These are phyloP conservation scores for Hybognathus amarus DNA, from an alignment of 2,797 vertebrate genomes.

Conservation along the genomic window DNA sequence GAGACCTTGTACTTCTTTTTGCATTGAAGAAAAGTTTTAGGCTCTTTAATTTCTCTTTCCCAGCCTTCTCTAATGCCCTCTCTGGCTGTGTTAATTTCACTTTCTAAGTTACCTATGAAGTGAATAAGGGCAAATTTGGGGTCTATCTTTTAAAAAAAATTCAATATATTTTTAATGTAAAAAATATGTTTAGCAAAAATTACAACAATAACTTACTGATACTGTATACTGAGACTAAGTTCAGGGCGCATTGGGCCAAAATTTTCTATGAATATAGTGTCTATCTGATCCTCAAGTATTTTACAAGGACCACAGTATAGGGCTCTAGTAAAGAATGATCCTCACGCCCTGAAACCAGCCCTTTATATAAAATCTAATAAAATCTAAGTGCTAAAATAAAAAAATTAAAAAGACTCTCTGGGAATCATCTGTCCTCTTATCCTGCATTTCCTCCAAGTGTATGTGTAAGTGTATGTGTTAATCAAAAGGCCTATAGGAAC, in stretches of 20 bases:
- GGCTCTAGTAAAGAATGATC: constrained; percentile 46
- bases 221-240: not conserved
- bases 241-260: not conserved
- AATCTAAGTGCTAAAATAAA: constrained; percentile 6
- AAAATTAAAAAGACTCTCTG: not conserved
- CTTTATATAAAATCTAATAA: constrained; percentile 56
- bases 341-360: constrained; percentile 33
- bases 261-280: not conserved
- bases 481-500: constrained; percentile 28
- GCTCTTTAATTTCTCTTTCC: constrained; percentile 6
- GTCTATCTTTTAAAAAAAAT: not conserved
- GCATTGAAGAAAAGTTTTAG: constrained; percentile 15
- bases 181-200: not conserved
- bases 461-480: constrained; percentile 34
- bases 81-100: not conserved
- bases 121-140: not conserved
- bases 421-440: constrained; percentile 22
- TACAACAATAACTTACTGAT: not conserved
- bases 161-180: not conserved
- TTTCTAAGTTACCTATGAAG: not conserved
- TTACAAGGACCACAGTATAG: constrained; percentile 17
- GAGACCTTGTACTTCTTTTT: constrained; percentile 32
- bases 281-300: not conserved
- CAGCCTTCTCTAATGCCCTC: constrained; percentile 15
- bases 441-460: not conserved